Evolutionary conservation across 1,140 invertebrate genomes (phyloP).

Genomic region (Antheraea mylitta): DNA sequence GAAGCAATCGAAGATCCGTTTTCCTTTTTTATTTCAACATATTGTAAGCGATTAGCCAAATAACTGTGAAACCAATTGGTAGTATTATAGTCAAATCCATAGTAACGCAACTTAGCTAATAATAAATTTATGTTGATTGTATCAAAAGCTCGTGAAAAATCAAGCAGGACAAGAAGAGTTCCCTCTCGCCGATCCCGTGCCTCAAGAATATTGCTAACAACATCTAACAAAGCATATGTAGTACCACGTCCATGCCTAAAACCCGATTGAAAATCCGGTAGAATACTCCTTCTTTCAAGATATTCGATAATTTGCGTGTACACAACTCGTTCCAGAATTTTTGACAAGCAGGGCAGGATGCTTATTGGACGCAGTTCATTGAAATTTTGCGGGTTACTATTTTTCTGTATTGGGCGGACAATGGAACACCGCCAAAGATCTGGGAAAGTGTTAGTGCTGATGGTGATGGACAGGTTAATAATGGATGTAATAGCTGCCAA

Average conservation of each 20-base stretch:
- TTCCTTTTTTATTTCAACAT: too few species aligned
- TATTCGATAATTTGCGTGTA: constrained; percentile 4
- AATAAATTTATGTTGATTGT: too few species aligned
- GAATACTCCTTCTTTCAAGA: constrained; percentile 5
- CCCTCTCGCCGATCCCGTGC: too few species aligned
- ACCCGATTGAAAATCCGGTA: constrained; percentile 8
- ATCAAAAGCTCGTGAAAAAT: too few species aligned
- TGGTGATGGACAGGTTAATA: constrained; percentile 13
- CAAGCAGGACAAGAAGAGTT: too few species aligned
- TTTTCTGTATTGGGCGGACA: constrained; percentile 8
- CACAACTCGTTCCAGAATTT: constrained; percentile 12
- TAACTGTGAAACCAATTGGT: too few species aligned
- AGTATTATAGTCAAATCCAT: too few species aligned
- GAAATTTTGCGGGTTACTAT: not conserved
- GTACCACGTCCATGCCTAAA: constrained; percentile 8
- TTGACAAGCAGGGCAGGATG: constrained; percentile 9
- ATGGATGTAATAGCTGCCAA: constrained; percentile 7
- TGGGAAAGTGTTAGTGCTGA: not conserved
- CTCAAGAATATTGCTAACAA: too few species aligned
- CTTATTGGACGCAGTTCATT: constrained; percentile 10
- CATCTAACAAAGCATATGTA: constrained; percentile 8
- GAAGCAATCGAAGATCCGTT: too few species aligned
- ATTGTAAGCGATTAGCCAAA: too few species aligned
- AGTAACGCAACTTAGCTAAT: too few species aligned
- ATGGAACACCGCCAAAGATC: not conserved